Evolutionary conservation across 2,113 vertebrate genomes (phyloP), one percentile per base, ranked within the genome.

Genomic region (Caracal caracal): DNA sequence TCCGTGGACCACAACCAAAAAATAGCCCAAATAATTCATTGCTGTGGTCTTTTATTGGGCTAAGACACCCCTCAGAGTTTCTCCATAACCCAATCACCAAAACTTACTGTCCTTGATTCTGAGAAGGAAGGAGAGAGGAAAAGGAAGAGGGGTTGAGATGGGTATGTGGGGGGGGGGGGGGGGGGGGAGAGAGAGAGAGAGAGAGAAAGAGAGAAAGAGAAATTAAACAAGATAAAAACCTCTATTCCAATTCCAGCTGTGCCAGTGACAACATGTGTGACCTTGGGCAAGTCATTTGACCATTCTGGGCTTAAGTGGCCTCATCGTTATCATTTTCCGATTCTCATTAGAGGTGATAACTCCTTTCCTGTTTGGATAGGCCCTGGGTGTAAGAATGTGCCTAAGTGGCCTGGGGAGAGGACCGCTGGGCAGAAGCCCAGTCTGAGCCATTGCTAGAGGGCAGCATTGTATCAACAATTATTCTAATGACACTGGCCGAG

Each of bases 401-500:
- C 26, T 71, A 82, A 61, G 43, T 40, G 19, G 59, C 30, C 10
- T 28, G 3, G 59, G 26, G 66, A 93, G 61, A 86, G 47, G 17
- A 89, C 75, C 93, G 37, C 73, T 56, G 40, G 37, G 24, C 28
- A 22, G 56, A 90, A 93, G 35, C 20, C 75, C 75, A 87, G 65
- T 16, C n/a, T 90, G 70, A 98, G 26, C 59, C 51, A 94, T 95
- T 96, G 96, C 97, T 98, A 97, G 95, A 97, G 93, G 97, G 96
- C 97, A 96, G 97, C 63, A 98, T 96, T 97, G 95, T 94, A 97
- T 94, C 91, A 98, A 68, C 47, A 87, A 95, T 93, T 93, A 95
- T 90, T 91, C 76, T 93, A 94, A 97, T 91, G 59, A 82, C 68
- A 20, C 73, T 82, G 78, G 7, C 59, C 53, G 33, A 81, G 94